phyloP scores from a whole-genome alignment of 2,888 invertebrate genomes.

The Tetanocera ferruginea region DNA sequence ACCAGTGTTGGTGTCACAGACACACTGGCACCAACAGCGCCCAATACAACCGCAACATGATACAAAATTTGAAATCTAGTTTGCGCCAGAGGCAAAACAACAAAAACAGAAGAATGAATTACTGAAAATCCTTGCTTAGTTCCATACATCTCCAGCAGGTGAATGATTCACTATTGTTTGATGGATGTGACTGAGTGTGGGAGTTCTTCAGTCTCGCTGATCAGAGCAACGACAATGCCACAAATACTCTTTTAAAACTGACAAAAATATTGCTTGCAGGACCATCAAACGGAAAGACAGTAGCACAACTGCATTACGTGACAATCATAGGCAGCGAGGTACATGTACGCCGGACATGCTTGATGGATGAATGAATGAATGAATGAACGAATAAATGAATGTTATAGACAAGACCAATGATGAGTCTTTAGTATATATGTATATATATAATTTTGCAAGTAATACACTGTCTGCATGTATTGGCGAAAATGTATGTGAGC shows the following conservation, averaged over 20 bases:
- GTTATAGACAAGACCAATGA: slow-evolving; percentile 1
- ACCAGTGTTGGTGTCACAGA: no score
- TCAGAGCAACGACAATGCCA: no score
- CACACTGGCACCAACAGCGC: no score
- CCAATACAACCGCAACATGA: slow-evolving; percentile 9
- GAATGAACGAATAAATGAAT: neutral
- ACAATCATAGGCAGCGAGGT: neutral
- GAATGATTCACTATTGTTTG: neutral
- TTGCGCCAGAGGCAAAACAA: neutral
- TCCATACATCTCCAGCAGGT: neutral
- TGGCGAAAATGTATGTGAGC: neutral
- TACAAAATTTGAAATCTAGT: neutral
- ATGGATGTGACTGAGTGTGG: neutral
- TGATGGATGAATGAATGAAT: slow-evolving; percentile 28
- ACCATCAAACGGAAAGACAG: slow-evolving; percentile 3
- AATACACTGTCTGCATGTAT: no score
- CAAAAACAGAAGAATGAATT: neutral
- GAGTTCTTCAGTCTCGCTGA: no score
- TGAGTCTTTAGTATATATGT: neutral
- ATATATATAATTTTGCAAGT: no score
- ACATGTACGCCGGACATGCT: neutral
- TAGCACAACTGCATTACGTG: neutral
- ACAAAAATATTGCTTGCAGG: slow-evolving; percentile 10
- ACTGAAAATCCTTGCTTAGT: neutral
- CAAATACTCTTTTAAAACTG: neutral